These are phyloP conservation scores for Otolemur crassicaudatus DNA, from an alignment of 2,797 vertebrate genomes.

Conservation along the genomic window DNA sequence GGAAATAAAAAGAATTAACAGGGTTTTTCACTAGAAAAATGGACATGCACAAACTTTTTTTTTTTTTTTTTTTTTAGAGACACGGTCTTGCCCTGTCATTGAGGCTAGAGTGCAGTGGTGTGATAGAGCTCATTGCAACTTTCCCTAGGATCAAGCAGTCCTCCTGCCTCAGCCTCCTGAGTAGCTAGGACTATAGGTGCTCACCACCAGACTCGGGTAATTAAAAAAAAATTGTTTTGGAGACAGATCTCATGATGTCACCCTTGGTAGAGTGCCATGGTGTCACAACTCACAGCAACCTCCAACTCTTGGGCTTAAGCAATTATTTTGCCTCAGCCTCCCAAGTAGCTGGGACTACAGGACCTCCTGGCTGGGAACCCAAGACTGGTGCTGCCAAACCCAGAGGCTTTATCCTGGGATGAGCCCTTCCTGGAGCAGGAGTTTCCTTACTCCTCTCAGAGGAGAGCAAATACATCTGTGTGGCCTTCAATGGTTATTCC, in stretches of 20 bases:
- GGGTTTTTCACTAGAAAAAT: background rate
- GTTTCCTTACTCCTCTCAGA: background rate
- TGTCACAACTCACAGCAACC: too few relatives aligned
- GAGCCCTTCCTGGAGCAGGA: background rate
- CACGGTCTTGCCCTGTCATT: background rate
- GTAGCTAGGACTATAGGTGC: background rate
- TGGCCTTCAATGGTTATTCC: background rate
- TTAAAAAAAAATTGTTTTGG: background rate
- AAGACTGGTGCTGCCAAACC: background rate
- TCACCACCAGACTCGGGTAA: background rate
- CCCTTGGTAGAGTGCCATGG: too few relatives aligned
- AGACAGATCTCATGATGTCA: background rate
- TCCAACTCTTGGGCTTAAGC: too few relatives aligned
- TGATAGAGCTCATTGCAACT: background rate
- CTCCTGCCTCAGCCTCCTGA: background rate
- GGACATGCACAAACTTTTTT: background rate
- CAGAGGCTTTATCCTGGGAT: background rate
- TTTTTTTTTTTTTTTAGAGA: background rate
- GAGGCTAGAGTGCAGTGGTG: background rate
- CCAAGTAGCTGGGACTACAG: too few relatives aligned
- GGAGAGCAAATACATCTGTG: background rate
- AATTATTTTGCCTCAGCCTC: too few relatives aligned
- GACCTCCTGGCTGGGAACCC: too few relatives aligned
- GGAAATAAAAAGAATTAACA: background rate
- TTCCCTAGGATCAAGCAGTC: background rate